These are phyloP conservation scores for Apostichopus californicus DNA, from an alignment of 35 echinoderm and acorn worm genomes.

Conservation along the genomic window DNA sequence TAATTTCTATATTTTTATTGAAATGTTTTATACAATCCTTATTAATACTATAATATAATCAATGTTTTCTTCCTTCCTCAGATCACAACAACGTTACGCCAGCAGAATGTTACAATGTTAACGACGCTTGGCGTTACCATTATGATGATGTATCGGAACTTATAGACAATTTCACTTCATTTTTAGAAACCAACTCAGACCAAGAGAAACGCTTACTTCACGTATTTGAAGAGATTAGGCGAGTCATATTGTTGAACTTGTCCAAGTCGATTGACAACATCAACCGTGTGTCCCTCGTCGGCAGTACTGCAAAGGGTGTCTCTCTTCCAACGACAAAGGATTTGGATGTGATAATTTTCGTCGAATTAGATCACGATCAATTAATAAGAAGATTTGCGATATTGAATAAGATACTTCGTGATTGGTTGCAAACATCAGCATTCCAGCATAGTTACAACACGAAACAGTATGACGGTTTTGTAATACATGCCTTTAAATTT, in stretches of 20 bases:
- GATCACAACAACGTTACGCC: too few species aligned
- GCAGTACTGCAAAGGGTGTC: conserved; percentile 18
- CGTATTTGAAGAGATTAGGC: neutral
- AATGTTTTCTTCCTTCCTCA: too few species aligned
- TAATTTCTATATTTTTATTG: too few species aligned
- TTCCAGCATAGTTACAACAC: neutral
- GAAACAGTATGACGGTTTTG: neutral
- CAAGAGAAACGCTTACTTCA: neutral
- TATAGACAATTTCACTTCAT: neutral
- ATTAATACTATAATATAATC: too few species aligned
- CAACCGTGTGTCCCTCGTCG: conserved; percentile 21
- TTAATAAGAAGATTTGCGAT: neutral
- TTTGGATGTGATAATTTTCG: conserved; percentile 26
- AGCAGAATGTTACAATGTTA: too few species aligned
- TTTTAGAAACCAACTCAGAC: neutral
- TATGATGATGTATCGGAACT: neutral
- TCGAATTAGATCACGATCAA: neutral
- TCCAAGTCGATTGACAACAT: neutral
- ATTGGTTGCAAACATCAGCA: too few species aligned
- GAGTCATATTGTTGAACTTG: neutral
- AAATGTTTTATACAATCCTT: too few species aligned
- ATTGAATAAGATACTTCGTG: too few species aligned
- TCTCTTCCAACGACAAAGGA: neutral
- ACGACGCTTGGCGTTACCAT: too few species aligned
- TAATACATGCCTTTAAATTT: neutral